phyloP scores from a whole-genome alignment of 2,888 invertebrate genomes.

The Nebria salina region DNA sequence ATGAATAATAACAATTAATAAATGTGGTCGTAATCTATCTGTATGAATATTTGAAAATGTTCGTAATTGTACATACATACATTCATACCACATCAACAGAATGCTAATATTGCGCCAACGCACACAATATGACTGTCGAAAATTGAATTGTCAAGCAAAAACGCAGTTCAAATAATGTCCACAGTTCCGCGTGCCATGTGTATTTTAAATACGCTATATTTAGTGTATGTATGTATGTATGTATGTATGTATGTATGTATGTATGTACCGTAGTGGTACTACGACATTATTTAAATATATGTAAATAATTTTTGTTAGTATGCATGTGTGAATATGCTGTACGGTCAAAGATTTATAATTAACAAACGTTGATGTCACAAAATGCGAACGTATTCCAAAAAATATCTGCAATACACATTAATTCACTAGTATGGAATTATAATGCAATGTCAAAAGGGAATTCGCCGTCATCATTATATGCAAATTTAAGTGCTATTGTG shows the following conservation, averaged over 20 bases:
- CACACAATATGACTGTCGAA: slow-evolving; percentile 14
- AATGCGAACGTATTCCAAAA: no score
- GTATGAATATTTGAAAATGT: slow-evolving; percentile 28
- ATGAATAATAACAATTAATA: no score
- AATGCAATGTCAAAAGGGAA: no score
- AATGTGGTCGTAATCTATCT: not conserved
- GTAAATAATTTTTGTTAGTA: slow-evolving; percentile 22
- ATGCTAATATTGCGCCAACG: slow-evolving; percentile 7
- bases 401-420: no score
- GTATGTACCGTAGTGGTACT: not conserved
- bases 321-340: not conserved
- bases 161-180: slow-evolving; percentile 29
- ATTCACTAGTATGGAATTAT: no score
- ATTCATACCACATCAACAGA: slow-evolving; percentile 25
- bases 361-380: no score
- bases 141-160: slow-evolving; percentile 36
- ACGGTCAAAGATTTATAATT: not conserved
- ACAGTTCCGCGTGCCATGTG: slow-evolving; percentile 3
- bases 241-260: not conserved
- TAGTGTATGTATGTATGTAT: not conserved
- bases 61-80: slow-evolving; percentile 17
- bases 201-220: not conserved
- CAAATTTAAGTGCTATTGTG: no score
- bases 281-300: slow-evolving; percentile 14
- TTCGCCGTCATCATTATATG: no score